Conservation (phyloP, 2,797 vertebrate species). For the Peromyscus aztecus region DNA sequence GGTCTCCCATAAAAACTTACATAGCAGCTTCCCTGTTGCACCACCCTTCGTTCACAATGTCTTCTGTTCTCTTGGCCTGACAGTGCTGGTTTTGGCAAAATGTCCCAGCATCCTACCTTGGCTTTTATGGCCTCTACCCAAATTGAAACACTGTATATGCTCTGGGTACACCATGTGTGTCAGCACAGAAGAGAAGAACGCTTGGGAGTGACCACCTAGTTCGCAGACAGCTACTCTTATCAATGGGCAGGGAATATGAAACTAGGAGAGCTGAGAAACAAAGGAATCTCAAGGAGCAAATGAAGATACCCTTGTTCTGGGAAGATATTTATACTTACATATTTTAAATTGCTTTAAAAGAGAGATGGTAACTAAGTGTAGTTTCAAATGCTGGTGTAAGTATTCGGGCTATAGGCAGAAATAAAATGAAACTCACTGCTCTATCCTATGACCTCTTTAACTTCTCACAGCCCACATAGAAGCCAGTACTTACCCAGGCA, state of each 20-base stretch:
- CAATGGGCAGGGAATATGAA: neutral
- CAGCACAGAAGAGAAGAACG: constrained; percentile 3
- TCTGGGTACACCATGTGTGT: neutral
- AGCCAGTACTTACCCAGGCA: neutral
- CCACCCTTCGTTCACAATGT: neutral
- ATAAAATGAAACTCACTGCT: neutral
- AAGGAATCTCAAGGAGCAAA: neutral
- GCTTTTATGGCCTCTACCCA: constrained; percentile 29
- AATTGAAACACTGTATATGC: constrained; percentile 49
- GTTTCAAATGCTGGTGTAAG: neutral
- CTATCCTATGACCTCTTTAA: neutral
- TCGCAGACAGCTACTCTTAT: constrained; percentile 56
- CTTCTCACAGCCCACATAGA: neutral
- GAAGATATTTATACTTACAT: neutral
- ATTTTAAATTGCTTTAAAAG: constrained; percentile 1
- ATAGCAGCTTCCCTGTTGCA: constrained; percentile 39
- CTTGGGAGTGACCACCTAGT: neutral
- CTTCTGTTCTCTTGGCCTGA: neutral
- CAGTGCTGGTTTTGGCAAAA: constrained; percentile 7
- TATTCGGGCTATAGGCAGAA: neutral
- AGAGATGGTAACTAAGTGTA: neutral
- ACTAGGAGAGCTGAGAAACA: constrained; percentile 17
- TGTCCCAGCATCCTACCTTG: neutral
- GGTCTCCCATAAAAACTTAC: constrained; percentile 66
- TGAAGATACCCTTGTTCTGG: neutral